Base-by-base conservation (phyloP, 2,113 vertebrate genomes). In the Eleginops maclovinus region DNA sequence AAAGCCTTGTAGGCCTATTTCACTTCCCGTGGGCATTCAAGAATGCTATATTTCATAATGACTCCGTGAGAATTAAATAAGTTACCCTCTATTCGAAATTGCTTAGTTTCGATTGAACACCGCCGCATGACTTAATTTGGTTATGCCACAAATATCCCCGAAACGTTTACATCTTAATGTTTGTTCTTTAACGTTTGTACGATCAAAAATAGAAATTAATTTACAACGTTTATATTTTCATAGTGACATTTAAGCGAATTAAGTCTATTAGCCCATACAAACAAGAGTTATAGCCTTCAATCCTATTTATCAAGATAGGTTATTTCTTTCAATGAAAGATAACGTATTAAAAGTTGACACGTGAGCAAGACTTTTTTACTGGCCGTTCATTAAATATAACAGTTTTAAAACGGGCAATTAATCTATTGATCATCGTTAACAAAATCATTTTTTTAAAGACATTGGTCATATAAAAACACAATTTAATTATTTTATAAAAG, bases 21-120 rank as follows among this genome's bases (percentile, higher is more conserved):
- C 46, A 4, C 58, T 21, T 50, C 81, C 70, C 19, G 3, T 2
- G 71, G 54, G 72, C 2, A 2, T 53, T 74, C 3, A 69, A 65
- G 61, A 77, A 83, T 24, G 44, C 49, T 4, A 16, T 12, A 44
- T 56, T 53, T 58, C 28, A 73, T 36, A 61, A 21, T 62, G 47
- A 67, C 10, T 67, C 26, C 24, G 15, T 69, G 53, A 59, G 70
- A 77, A 63, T 60, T 51, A 60, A 56, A 70, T 15, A 40, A 41
- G 24, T 40, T 9, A n/a, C 1, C 15, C 16, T 69, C 22, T 11
- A 58, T 76, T 66, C 66, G 14, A 31, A 49, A 65, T 3, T 19
- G 0, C 43, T 11, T 17, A 41, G 24, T 59, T 67, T 69, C 22
- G 16, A 49, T 44, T 28, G 16, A 26, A 36, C 4, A 41, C 14